Conservation (phyloP, 2,888 invertebrate genomes). For the Rhabditophanes sp. region DNA sequence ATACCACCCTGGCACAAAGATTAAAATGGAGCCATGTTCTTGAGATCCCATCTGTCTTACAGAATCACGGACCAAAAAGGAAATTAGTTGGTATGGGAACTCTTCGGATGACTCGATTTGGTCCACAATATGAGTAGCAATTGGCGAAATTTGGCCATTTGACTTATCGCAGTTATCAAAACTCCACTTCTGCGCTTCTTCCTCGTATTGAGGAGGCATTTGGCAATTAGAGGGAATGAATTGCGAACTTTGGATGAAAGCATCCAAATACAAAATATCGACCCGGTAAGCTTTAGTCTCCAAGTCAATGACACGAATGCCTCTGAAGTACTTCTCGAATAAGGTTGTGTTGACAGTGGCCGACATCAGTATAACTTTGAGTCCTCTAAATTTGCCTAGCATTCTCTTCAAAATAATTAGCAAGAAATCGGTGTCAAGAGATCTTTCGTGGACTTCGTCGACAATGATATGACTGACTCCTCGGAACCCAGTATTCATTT, state of each 20-base stretch:
- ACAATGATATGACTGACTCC: conserved; percentile 93
- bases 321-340: conserved; percentile 77
- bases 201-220: too few relatives aligned
- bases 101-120: too few relatives aligned
- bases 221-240: too few relatives aligned
- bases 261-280: not conserved
- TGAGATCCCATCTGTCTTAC: too few relatives aligned
- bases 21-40: conserved; percentile 74
- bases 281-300: not conserved
- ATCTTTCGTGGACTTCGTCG: conserved; percentile 81
- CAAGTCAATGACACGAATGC: conserved; percentile 30
- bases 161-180: too few relatives aligned
- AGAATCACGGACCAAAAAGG: too few relatives aligned
- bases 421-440: conserved; percentile 65
- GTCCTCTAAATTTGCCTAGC: conserved; percentile 74
- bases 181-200: too few relatives aligned
- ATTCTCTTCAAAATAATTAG: conserved; percentile 83
- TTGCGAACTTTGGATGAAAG: too few relatives aligned
- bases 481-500: conserved; percentile 75
- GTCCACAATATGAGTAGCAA: too few relatives aligned
- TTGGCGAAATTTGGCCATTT: too few relatives aligned
- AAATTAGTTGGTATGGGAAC: too few relatives aligned
- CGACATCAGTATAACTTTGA: conserved; percentile 86
- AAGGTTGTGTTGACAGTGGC: conserved; percentile 87
- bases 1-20: conserved; percentile 94